Evolutionary conservation across 2,888 invertebrate species (phyloP), one percentile per base, ranked within the genome.

Genomic region (Drosophila stalkeri): DNA sequence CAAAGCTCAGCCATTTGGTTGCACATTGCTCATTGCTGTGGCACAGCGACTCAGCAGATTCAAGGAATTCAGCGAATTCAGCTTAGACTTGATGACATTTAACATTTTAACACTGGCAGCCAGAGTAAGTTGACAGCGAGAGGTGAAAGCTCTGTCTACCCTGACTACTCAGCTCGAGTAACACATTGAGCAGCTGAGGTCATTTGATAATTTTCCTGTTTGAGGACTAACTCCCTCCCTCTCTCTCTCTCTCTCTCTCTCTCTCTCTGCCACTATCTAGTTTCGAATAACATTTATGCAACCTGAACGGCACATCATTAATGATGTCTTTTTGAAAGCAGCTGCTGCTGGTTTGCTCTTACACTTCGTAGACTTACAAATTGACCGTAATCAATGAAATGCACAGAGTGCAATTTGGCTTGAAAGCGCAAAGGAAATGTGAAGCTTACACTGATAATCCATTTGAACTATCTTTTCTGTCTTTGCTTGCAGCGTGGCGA

Each of bases 401-500:
- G 49, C 47, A 5, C 16, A 0, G n/a, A 11, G n/a, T 31, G 47
- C 47, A 27, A 16, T 1, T 11, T n/a, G 2, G 47, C 27, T 44
- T 12, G 0, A 12, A 6, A 3, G 27, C 11, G 47, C 27, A 11
- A 5, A n/a, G 49, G 31, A n/a, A 49, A 31, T 31, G 27, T 16
- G 27, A n/a, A n/a, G 27, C 31, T n/a, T 2, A 11, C 31, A 5
- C n/a, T 11, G n/a, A 31, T 49, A 49, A 16, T 27, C 12, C 0
- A 16, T 62, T 23, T 23, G 11, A 51, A 16, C n/a, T 33, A 5
- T 14, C 51, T 55, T 37, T 18, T 44, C 12, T 39, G 12, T 37
- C 9, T n/a, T 0, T 11, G 12, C 69, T 1, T 31, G 2, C 91
- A 95, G 95, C 94, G 95, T 82, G 96, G 95, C 37, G 95, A 95